Base-by-base conservation (phyloP, 2,797 vertebrate species). In the Myotis vivesi region DNA sequence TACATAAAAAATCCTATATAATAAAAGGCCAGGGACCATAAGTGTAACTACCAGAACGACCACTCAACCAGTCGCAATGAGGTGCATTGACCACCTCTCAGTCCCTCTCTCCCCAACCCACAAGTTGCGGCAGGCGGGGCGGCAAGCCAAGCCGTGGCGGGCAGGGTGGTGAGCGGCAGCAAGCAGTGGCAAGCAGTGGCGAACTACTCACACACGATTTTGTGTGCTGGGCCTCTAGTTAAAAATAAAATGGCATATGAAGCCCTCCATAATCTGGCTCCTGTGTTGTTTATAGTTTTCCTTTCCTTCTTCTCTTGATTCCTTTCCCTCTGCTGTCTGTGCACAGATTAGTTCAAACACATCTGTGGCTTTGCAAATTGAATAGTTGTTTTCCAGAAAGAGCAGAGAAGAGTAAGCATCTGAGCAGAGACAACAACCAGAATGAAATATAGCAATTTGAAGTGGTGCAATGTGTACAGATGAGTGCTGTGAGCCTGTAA, bases 361-460 rank as follows among this genome's bases (percentile, higher is more conserved):
- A 66, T 68, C 62, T 71, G 3, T 49, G 25, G 13, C 57, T 92
- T 92, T 86, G 25, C 41, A 95, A 86, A 79, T 10, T 20, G 15
- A 94, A 91, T 44, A 86, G 36, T 49, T 23, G n/a, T 97, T 91
- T 79, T 79, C 49, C 19, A 76, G 12, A 88, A 88, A 89, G 20
- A 6, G 16, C 44, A 59, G 44, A 16, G 51, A 86, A 75, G 38
- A 68, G 41, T 62, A 86, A 38, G 20, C 51, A 23, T 87, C 5
- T 25, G 88, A 76, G 57, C 8, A 59, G 49, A 92, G 95, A 72
- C 36, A 94, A 82, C 2, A 17, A 30, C 6, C 22, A 23, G n/a
- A 92, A 33, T 59, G 77, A 88, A 87, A 12, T 33, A 49, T 0
- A 55, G 6, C 53, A 51, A 46, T 89, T 44, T 57, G 25, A 94